Base-by-base conservation (phyloP, 2,113 vertebrate species). In the Calypte anna region DNA sequence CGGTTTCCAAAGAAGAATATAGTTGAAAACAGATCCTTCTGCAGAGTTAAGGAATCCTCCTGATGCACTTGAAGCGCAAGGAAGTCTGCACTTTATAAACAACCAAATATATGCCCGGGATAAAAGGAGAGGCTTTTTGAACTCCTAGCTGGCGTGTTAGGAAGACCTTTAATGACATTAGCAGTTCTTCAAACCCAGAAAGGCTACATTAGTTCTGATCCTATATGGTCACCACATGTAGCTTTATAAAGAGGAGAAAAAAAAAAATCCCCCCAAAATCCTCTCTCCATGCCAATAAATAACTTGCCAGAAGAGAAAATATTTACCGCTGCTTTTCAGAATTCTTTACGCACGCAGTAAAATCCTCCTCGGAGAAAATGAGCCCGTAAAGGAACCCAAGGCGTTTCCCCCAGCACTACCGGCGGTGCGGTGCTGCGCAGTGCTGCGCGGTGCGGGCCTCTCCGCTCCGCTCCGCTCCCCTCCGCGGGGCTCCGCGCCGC, bases 161-260 rank as follows among this genome's bases (percentile, higher is more conserved):
- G 92, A 97, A 97, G 91, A 96, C 91, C 93, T 96, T 94, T 97
- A 97, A 97, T 96, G 96, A 96, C 95, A 96, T 97, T 97, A 97
- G 93, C 97, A 97, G 96, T 95, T 96, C 95, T 94, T 96, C 96
- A 96, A 95, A 97, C 92, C 87, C 93, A 92, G 90, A 97, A 96
- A 94, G 96, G 95, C 94, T 80, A 75, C 88, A 21, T 96, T 95
- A 97, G 90, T 96, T 93, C 90, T 91, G 92, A 48, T 88, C 95
- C 91, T 95, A 94, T 94, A 96, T 96, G 95, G 91, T 94, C 91
- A 94, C 96, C 97, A 97, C 94, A 96, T 97, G 97, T 82, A 95
- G 86, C 87, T 95, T 96, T 96, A 88, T 82, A 92, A 92, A 91
- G 57, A 27, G 66, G 31, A 36, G 27, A 38, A 62, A 33, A 12